Evolutionary conservation across 2,797 vertebrate species (phyloP).

Genomic region (Podarcis siculus): DNA sequence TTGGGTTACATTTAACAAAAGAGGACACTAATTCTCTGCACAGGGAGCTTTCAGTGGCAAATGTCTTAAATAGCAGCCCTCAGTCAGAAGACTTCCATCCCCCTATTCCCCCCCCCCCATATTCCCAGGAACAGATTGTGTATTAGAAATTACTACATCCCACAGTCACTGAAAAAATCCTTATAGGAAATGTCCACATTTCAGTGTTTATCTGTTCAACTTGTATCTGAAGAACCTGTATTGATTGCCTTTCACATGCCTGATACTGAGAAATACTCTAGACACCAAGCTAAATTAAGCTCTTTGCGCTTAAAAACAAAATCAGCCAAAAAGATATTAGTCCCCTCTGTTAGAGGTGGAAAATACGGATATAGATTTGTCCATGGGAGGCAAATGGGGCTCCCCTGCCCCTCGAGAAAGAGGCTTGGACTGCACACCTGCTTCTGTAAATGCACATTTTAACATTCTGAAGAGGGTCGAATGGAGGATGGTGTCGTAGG

Average conservation of each 20-base stretch:
- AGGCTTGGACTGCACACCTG: neutral
- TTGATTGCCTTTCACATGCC: neutral
- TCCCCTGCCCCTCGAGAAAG: neutral
- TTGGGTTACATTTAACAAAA: constrained; percentile 25
- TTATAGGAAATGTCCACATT: neutral
- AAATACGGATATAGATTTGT: neutral
- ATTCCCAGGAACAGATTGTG: neutral
- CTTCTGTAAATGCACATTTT: neutral
- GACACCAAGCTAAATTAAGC: neutral
- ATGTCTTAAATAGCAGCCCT: neutral
- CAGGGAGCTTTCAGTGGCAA: neutral
- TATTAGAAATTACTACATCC: neutral
- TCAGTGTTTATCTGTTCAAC: neutral
- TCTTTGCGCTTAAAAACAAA: neutral
- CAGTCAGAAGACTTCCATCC: neutral
- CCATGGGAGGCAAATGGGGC: neutral
- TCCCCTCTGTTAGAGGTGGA: neutral
- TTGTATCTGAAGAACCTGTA: neutral
- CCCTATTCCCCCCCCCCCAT: neutral
- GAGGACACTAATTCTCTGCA: neutral
- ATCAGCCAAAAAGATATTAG: neutral
- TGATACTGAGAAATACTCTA: neutral
- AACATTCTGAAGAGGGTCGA: neutral
- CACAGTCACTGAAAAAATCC: neutral
- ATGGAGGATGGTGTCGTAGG: neutral